Conservation (phyloP, 2,113 vertebrate genomes). For the Pelecanus crispus region DNA sequence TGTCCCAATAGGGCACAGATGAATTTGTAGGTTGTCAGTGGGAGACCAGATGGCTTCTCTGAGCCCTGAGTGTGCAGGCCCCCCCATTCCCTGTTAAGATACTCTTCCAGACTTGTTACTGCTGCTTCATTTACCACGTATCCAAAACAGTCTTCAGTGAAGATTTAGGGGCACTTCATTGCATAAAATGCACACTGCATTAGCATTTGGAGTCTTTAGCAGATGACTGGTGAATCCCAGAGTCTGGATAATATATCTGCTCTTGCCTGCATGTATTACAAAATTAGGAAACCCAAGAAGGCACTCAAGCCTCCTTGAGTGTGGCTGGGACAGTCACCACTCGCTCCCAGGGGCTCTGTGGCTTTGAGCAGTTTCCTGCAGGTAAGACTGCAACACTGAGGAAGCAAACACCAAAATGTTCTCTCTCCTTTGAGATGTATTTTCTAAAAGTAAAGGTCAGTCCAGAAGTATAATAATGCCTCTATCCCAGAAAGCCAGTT, state of each 20-base stretch:
- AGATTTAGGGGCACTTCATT: neutral
- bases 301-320: neutral
- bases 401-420: neutral
- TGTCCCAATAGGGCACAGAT: neutral
- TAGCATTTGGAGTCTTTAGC: neutral
- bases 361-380: neutral
- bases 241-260: neutral
- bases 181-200: neutral
- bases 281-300: neutral
- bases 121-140: neutral
- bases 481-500: neutral
- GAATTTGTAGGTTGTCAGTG: neutral
- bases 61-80: neutral
- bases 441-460: neutral
- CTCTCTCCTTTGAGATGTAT: neutral
- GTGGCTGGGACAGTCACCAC: neutral
- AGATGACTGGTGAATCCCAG: neutral
- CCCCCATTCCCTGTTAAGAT: neutral
- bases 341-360: neutral
- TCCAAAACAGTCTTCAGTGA: neutral
- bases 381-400: neutral
- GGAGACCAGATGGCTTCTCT: neutral
- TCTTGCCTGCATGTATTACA: neutral
- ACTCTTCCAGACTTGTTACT: neutral
- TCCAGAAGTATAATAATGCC: neutral